Base-by-base conservation (phyloP, 2,113 vertebrate genomes). In the Pollachius pollachius region DNA sequence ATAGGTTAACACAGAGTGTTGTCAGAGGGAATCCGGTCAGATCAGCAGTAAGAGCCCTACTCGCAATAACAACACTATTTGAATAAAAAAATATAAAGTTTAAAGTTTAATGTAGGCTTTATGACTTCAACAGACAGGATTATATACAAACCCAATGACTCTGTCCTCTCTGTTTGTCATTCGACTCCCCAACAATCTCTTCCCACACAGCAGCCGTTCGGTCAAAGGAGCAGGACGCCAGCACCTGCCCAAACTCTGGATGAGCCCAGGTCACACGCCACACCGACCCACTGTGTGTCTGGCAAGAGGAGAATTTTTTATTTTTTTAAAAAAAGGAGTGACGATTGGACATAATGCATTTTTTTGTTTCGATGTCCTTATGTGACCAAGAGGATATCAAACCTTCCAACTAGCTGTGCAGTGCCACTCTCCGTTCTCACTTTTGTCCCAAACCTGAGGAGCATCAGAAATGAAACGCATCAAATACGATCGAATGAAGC, bases 361-460 rank as follows among this genome's bases (percentile, higher is more conserved):
- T 54, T 15, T 54, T 54, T 54, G 52, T 16, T 54, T 54, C 52
- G 12, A 54, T 54, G 16, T 13, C 30, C 6, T 34, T 34, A 34
- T 34, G 6, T 34, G 30, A 34, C 30, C 30, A 34, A 34, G 30
- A 34, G 30, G 30, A 34, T 34, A 5, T 13, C 54, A 57, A 9
- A 98, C 97, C 96, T 99, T 99, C 97, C 97, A 99, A 82, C 97
- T 99, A 34, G 97, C 97, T 5, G 97, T 99, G 82, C 97, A 99
- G 70, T 94, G 94, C 97, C 97, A 99, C 71, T 98, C 96, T 18
- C 96, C 97, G 67, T 91, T 95, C 83, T 98, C 97, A 78, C 94
- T 95, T 93, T 97, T 98, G 84, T 99, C 97, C 97, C 97, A 99
- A 69, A 99, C 97, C 97, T 99, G 69, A 78, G 13, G 61, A 19